These are phyloP conservation scores for Pogona vitticeps DNA, from an alignment of 2,113 vertebrate genomes.

Conservation along the genomic window DNA sequence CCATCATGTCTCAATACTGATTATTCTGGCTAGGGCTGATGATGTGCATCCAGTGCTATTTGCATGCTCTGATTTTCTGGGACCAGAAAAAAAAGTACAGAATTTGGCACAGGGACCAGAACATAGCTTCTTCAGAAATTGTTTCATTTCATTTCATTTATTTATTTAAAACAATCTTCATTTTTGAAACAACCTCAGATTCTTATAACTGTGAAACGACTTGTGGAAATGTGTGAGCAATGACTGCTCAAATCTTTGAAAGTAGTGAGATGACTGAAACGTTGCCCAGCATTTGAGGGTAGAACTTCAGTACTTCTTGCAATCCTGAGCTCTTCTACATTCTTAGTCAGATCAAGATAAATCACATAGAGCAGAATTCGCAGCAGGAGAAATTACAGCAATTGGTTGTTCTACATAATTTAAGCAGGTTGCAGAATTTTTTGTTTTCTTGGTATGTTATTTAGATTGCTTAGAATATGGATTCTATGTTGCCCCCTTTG, in stretches of 20 bases:
- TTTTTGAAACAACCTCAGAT: not conserved
- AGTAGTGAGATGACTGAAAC: not conserved
- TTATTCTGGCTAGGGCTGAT: not conserved
- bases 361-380: too few species aligned
- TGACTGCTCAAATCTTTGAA: not conserved
- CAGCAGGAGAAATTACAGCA: too few species aligned
- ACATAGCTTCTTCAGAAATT: not conserved
- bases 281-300: not conserved
- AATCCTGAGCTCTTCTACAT: not conserved
- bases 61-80: not conserved
- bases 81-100: not conserved
- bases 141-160: too few species aligned
- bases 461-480: too few species aligned
- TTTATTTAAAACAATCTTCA: too few species aligned
- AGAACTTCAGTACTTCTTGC: too few species aligned
- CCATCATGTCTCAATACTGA: not conserved
- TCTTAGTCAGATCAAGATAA: too few species aligned
- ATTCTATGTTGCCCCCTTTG: too few species aligned
- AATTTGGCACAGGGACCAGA: not conserved
- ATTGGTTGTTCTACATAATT: too few species aligned
- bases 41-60: not conserved
- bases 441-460: too few species aligned
- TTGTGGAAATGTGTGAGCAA: not conserved
- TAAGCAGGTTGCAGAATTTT: too few species aligned
- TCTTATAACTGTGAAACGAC: not conserved